These are phyloP conservation scores for Diplosoma virens DNA, from an alignment of 23 tunicate species.

Conservation along the genomic window DNA sequence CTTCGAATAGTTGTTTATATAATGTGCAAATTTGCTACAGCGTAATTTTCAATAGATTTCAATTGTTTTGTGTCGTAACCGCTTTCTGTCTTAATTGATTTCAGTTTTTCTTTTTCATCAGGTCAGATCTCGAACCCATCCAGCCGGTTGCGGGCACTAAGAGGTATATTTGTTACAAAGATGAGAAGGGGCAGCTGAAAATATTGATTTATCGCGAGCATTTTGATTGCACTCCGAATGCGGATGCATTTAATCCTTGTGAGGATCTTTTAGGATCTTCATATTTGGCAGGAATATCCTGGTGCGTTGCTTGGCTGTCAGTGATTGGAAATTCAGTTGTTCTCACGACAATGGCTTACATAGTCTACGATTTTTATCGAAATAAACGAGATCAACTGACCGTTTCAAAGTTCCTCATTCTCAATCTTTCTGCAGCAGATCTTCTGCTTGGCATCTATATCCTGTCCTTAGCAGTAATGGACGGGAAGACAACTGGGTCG, in stretches of 20 bases:
- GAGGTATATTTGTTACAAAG: constrained; percentile 55
- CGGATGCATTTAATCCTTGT: constrained; percentile 77
- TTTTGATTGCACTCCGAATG: constrained; percentile 45
- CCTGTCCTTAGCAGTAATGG: constrained; percentile 65
- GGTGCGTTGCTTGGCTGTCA: constrained; percentile 66
- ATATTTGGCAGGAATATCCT: constrained; percentile 43
- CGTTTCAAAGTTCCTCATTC: constrained; percentile 78
- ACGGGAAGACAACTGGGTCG: constrained; percentile 49
- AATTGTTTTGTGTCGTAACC: too few relatives aligned
- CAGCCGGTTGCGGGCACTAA: too few relatives aligned
- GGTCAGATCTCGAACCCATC: too few relatives aligned
- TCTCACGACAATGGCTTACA: constrained; percentile 42
- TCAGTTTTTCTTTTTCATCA: too few relatives aligned
- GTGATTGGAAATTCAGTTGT: constrained; percentile 83
- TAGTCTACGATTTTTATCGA: constrained; percentile 50
- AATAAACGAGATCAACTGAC: constrained; percentile 69
- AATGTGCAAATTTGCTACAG: too few relatives aligned
- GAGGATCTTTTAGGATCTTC: constrained; percentile 69
- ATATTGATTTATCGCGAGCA: constrained; percentile 2
- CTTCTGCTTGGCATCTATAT: constrained; percentile 82
- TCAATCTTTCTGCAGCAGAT: constrained; percentile 78
- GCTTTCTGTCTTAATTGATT: too few relatives aligned
- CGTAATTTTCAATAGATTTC: too few relatives aligned
- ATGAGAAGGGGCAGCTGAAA: constrained; percentile 25
- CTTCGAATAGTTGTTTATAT: too few relatives aligned